Conservation (phyloP, 2,888 invertebrate species). For the Oxytorus armatus region DNA sequence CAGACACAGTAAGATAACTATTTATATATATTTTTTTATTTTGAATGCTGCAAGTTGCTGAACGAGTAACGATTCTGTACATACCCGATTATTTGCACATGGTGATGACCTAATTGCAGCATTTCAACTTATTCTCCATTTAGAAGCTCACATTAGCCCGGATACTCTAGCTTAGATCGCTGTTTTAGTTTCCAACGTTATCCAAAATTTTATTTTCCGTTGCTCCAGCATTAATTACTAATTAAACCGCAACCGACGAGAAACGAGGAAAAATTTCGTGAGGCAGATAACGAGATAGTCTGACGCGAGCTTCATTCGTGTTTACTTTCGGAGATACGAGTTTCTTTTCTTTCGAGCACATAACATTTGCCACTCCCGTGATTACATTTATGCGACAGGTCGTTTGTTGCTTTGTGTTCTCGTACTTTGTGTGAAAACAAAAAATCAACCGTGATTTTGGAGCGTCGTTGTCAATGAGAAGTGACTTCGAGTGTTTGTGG, state of each 20-base stretch:
- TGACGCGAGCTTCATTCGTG: not conserved
- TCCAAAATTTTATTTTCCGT: not conserved
- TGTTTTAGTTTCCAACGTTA: not conserved
- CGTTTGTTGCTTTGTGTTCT: not conserved
- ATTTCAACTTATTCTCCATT: not conserved
- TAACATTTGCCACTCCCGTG: not conserved
- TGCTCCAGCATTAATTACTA: not conserved
- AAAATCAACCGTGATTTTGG: not conserved
- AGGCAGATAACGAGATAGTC: no score
- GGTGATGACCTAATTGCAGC: no score
- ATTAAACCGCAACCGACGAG: not conserved
- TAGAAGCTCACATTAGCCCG: not conserved
- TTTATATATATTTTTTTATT: no score
- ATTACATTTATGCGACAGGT: not conserved
- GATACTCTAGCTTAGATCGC: not conserved
- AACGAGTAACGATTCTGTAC: no score
- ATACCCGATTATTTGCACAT: not conserved
- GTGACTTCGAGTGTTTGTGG: no score
- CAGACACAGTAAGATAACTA: no score
- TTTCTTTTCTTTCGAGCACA: not conserved
- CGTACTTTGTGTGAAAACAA: not conserved
- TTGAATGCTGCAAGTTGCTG: no score
- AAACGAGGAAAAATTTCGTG: not conserved
- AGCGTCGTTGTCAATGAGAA: not conserved
- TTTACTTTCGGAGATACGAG: not conserved